Conservation (phyloP, 2,113 vertebrate species). For the Serilophus lunatus region DNA sequence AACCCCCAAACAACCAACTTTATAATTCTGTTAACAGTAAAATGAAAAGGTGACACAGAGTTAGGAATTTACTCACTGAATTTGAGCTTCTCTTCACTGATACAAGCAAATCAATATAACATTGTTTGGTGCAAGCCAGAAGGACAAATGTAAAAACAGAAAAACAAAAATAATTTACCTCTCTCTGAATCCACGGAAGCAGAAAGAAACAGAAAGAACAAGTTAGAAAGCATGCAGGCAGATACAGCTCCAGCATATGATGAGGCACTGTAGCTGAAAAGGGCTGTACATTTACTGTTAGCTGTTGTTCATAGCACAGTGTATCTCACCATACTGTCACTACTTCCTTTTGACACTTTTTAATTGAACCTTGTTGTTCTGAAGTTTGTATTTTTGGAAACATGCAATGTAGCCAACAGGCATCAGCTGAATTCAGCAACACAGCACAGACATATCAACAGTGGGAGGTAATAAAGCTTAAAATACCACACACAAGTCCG, state of each 20-base stretch:
- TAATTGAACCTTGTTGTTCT: slow-evolving; percentile 38
- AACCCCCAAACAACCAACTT: background rate
- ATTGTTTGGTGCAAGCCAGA: background rate
- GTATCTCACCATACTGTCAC: background rate
- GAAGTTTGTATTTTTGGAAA: slow-evolving; percentile 68
- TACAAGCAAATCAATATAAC: background rate
- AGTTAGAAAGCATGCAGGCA: slow-evolving; percentile 63
- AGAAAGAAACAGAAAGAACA: slow-evolving; percentile 75
- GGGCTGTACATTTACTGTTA: background rate
- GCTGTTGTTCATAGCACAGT: background rate
- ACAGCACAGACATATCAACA: slow-evolving; percentile 54
- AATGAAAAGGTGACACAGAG: background rate
- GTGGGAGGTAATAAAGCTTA: slow-evolving; percentile 61
- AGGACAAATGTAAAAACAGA: slow-evolving; percentile 9
- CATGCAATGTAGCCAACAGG: slow-evolving; percentile 53
- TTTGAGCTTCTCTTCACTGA: background rate
- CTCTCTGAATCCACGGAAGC: slow-evolving; percentile 87
- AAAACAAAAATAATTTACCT: slow-evolving; percentile 77
- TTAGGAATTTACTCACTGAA: background rate
- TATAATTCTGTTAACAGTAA: background rate
- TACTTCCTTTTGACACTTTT: background rate
- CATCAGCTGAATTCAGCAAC: slow-evolving; percentile 65
- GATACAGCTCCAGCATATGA: background rate
- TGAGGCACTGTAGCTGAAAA: background rate
- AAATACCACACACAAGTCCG: slow-evolving; percentile 62